Conservation (phyloP, 2,888 invertebrate species). For the Drosophila kambysellisi region DNA sequence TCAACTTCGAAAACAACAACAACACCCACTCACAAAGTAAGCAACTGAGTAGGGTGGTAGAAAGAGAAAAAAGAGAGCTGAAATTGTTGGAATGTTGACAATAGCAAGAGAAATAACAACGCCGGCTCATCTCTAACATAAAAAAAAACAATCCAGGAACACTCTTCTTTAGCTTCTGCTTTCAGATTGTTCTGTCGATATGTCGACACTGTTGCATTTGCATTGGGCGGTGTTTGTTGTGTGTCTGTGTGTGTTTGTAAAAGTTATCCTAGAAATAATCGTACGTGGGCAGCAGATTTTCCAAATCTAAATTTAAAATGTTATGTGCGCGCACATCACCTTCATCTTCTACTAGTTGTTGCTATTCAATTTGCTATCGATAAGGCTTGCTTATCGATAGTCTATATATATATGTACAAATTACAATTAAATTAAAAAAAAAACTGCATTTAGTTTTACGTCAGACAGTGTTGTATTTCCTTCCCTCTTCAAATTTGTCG, state of each 20-base stretch:
- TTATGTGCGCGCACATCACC: conserved; percentile 41
- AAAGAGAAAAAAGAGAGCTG: conserved; percentile 30
- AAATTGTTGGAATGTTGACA: conserved; percentile 68
- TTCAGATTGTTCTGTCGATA: conserved; percentile 16
- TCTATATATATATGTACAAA: conserved; percentile 21
- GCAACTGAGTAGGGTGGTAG: conserved; percentile 25
- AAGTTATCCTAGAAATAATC: conserved; percentile 59
- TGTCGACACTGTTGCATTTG: conserved; percentile 58
- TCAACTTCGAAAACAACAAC: conserved; percentile 37
- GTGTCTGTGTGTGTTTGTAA: conserved; percentile 11
- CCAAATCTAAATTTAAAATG: conserved; percentile 67
- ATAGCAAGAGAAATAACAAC: conserved; percentile 40
- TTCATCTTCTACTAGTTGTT: conserved; percentile 2
- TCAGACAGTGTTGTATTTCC: conserved; percentile 22
- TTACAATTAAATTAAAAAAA: background rate
- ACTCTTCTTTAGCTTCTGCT: conserved; percentile 25
- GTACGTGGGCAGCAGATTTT: conserved; percentile 44
- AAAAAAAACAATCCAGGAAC: conserved; percentile 3
- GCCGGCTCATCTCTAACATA: conserved; percentile 23
- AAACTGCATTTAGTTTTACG: conserved; percentile 33
- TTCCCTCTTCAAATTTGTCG: conserved; percentile 1
- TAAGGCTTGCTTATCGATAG: conserved; percentile 36
- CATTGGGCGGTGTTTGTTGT: conserved; percentile 13
- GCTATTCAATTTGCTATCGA: conserved; percentile 35
- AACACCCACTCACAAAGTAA: conserved; percentile 33